These are phyloP conservation scores for Astyanax mexicanus DNA, from an alignment of 2,797 vertebrate species.

Conservation along the genomic window DNA sequence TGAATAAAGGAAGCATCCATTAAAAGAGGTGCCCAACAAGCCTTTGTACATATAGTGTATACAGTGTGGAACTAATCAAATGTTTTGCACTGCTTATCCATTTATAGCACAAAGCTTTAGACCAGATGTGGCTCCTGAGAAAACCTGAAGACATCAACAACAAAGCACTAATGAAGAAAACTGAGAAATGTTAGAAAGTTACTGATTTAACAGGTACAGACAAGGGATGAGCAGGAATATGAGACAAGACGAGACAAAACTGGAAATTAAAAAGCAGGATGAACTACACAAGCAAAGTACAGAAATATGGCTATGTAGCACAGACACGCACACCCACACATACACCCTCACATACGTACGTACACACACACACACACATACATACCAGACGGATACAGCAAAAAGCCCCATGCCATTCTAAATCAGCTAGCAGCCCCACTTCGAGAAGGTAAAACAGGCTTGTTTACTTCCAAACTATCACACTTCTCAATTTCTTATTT, in stretches of 20 bases:
- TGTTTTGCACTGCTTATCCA: neutral
- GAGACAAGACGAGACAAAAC: neutral
- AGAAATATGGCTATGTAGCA: conserved; percentile 11
- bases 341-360: conserved; percentile 40
- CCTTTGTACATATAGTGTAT: too few species aligned
- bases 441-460: conserved; percentile 30
- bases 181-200: neutral
- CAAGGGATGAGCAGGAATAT: neutral
- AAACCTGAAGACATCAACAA: conserved; percentile 10
- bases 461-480: neutral
- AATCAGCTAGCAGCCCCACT: conserved; percentile 51
- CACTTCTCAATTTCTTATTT: too few species aligned
- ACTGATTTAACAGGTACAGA: conserved; percentile 18
- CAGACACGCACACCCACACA: conserved; percentile 57
- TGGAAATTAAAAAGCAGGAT: conserved; percentile 1
- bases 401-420: conserved; percentile 64
- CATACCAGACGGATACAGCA: conserved; percentile 54
- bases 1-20: too few species aligned
- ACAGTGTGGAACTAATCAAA: too few species aligned
- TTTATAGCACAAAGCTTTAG: neutral
- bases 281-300: conserved; percentile 1
- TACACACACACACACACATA: conserved; percentile 41
- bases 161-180: conserved; percentile 9
- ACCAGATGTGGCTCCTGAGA: neutral
- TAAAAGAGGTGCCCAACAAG: too few species aligned